Conservation (phyloP, 1,140 invertebrate species). For the Nephotettix cincticeps region DNA sequence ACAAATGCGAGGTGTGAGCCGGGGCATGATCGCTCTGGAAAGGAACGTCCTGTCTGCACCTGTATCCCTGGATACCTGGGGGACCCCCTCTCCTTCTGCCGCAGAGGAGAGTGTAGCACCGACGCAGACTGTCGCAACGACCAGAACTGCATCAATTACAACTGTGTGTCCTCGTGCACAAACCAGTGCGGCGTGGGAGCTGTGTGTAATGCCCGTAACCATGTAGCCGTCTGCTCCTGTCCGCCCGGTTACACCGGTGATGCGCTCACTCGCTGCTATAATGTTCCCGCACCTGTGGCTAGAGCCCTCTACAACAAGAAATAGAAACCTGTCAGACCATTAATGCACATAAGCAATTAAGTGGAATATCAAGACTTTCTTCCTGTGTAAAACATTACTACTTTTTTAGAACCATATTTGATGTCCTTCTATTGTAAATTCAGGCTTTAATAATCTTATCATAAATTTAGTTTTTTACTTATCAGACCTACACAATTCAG, state of each 20-base stretch:
- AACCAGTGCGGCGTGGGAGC: conserved; percentile 73
- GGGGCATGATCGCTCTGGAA: conserved; percentile 75
- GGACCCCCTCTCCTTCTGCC: conserved; percentile 70
- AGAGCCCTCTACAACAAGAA: conserved; percentile 15
- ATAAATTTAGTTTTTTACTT: no score
- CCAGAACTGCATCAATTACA: conserved; percentile 46
- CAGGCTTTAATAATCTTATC: no score
- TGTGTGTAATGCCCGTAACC: conserved; percentile 62
- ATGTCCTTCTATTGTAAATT: no score
- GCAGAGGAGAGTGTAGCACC: conserved; percentile 70
- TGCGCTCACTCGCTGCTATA: conserved; percentile 60
- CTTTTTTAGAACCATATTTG: no score
- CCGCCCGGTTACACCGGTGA: conserved; percentile 79
- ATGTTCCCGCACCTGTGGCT: conserved; percentile 25
- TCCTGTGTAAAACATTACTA: no score
- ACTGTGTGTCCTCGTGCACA: conserved; percentile 72
- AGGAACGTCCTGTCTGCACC: conserved; percentile 79
- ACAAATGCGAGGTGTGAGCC: conserved; percentile 77
- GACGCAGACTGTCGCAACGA: conserved; percentile 58
- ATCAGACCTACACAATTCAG: no score
- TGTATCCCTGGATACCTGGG: conserved; percentile 75
- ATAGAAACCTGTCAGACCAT: no score
- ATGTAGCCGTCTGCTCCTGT: conserved; percentile 83
- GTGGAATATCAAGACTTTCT: no score
- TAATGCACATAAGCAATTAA: no score